phyloP scores from a whole-genome alignment of 2,888 invertebrate genomes.

The Lithophane semibrunnea region DNA sequence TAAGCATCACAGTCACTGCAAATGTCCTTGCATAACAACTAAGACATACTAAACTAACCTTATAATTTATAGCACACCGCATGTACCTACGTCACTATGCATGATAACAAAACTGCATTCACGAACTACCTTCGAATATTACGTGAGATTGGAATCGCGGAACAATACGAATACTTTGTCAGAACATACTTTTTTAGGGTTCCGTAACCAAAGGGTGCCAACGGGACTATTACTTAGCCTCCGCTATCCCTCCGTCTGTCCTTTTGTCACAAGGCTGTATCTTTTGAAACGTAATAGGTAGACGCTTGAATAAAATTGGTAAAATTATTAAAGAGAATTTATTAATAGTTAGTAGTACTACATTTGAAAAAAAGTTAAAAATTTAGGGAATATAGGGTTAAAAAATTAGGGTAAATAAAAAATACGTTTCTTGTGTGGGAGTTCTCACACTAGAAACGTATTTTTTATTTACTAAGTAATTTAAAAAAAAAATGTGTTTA shows the following conservation, averaged over 20 bases:
- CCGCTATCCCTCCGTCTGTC: no score
- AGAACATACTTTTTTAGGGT: slow-evolving; percentile 35
- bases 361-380: no score
- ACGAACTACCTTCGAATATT: slow-evolving; percentile 55
- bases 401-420: no score
- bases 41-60: background rate
- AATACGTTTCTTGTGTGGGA: no score
- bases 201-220: background rate
- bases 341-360: no score
- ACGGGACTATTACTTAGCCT: background rate
- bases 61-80: slow-evolving; percentile 14
- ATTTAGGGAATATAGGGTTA: no score
- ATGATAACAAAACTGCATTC: slow-evolving; percentile 37
- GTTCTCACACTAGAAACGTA: no score
- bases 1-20: background rate
- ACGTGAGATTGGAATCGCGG: slow-evolving; percentile 64
- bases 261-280: background rate
- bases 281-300: background rate
- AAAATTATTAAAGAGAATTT: background rate
- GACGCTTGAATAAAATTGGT: background rate
- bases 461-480: no score
- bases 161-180: slow-evolving; percentile 53
- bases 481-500: no score
- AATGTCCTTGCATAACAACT: background rate
- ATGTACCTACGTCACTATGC: slow-evolving; percentile 16